Conservation (phyloP, 2,113 vertebrate species). For the Hirundichthys speculiger region DNA sequence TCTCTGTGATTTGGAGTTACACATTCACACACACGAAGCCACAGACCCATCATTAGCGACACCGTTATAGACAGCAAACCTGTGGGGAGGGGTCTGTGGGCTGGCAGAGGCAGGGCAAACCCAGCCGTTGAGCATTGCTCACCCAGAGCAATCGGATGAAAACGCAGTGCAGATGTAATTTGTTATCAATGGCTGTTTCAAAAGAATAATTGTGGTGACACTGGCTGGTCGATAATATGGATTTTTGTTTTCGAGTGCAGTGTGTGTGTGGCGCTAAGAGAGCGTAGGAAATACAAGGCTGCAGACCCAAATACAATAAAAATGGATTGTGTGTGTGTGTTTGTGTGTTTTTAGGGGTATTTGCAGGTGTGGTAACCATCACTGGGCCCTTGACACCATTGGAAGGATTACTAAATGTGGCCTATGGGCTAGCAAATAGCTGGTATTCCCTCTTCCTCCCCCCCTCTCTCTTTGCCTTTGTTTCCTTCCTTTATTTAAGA, state of each 20-base stretch:
- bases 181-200: slow-evolving; percentile 99
- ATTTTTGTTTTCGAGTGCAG: slow-evolving; percentile 99
- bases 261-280: slow-evolving; percentile 98
- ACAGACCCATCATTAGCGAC: slow-evolving; percentile 80
- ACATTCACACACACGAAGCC: slow-evolving; percentile 35
- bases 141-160: slow-evolving; percentile 97
- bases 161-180: slow-evolving; percentile 99
- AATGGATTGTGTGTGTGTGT: slow-evolving; percentile 94
- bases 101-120: slow-evolving; percentile 48
- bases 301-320: slow-evolving; percentile 98
- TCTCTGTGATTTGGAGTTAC: slow-evolving; percentile 31
- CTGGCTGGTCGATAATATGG: slow-evolving; percentile 98
- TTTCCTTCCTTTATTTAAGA: slow-evolving; percentile 69
- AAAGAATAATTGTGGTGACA: slow-evolving; percentile 99
- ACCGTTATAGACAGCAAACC: slow-evolving; percentile 84
- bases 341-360: slow-evolving; percentile 90
- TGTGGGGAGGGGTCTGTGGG: slow-evolving; percentile 75
- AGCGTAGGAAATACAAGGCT: slow-evolving; percentile 96
- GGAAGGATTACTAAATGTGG: slow-evolving; percentile 91
- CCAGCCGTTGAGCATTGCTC: slow-evolving; percentile 90
- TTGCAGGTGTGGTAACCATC: slow-evolving; percentile 93
- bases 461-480: slow-evolving; percentile 50
- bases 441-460: slow-evolving; percentile 46
- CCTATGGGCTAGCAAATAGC: slow-evolving; percentile 86
- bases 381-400: slow-evolving; percentile 88